These are phyloP conservation scores for Sebastes minor DNA, from an alignment of 2,797 vertebrate species.

Conservation along the genomic window DNA sequence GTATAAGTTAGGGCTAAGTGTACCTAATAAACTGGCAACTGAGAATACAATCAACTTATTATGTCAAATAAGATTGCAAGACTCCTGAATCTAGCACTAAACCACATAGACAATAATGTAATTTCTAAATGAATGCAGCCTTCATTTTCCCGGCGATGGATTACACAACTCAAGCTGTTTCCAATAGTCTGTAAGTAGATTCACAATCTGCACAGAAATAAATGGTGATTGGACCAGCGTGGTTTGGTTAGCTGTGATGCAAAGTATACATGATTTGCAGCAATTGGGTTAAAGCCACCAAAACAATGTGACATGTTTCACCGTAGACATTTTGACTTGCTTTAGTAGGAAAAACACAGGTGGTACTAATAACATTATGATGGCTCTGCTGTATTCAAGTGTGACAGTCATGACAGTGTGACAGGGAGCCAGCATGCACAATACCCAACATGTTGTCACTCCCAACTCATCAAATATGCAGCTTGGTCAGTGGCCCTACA, in stretches of 20 bases:
- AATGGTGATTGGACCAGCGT: background rate
- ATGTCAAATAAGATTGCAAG: background rate
- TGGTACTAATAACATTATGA: conserved; percentile 26
- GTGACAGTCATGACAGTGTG: background rate
- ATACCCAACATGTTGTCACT: background rate
- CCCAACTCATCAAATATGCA: background rate
- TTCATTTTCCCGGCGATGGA: background rate
- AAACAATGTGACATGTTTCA: conserved; percentile 4
- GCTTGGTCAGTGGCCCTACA: accelerated
- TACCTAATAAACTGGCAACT: background rate
- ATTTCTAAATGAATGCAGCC: background rate
- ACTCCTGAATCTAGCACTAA: background rate
- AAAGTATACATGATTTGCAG: background rate
- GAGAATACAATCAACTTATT: background rate
- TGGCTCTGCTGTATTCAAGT: background rate
- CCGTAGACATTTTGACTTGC: background rate
- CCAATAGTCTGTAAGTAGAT: background rate
- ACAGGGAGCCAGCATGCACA: background rate
- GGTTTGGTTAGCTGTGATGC: background rate
- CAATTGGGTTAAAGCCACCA: conserved; percentile 12
- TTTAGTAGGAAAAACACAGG: background rate
- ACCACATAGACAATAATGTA: background rate
- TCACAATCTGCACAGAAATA: background rate
- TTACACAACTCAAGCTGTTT: background rate
- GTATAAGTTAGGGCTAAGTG: background rate